These are phyloP conservation scores for Saccopteryx bilineata DNA, from an alignment of 2,113 vertebrate species.

Conservation along the genomic window DNA sequence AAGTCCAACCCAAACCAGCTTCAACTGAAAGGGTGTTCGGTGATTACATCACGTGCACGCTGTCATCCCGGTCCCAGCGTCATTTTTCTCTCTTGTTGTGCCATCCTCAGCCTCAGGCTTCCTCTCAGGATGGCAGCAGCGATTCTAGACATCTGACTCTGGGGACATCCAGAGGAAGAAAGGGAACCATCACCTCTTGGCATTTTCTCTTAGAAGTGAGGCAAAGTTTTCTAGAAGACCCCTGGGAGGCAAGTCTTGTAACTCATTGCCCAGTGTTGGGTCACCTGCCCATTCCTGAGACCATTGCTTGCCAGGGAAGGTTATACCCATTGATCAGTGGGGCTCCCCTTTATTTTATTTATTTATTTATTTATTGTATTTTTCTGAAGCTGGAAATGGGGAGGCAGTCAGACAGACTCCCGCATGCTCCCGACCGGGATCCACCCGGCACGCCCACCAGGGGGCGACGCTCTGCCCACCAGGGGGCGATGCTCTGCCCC, in stretches of 20 bases:
- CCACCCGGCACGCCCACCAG: no score
- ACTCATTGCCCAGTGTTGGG: not conserved
- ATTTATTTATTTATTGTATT: no score
- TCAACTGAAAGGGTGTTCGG: not conserved
- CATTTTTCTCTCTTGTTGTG: not conserved
- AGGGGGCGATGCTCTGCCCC: no score
- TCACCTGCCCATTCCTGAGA: not conserved
- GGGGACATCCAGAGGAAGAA: not conserved
- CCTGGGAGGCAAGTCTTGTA: not conserved
- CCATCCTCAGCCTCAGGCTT: not conserved
- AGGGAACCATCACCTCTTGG: not conserved
- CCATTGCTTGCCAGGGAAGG: not conserved
- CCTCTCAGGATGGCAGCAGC: not conserved
- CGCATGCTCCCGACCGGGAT: no score
- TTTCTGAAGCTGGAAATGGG: no score
- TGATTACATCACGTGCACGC: not conserved
- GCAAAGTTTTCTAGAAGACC: not conserved
- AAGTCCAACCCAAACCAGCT: not conserved
- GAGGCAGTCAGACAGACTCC: no score
- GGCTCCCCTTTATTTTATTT: not conserved
- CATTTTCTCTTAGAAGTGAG: not conserved
- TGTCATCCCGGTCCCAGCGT: not conserved
- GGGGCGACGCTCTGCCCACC: no score
- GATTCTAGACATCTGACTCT: not conserved
- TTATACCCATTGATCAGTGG: not conserved